Evolutionary conservation across 2,888 invertebrate genomes (phyloP).

Genomic region (Cheilosia scutellata): DNA sequence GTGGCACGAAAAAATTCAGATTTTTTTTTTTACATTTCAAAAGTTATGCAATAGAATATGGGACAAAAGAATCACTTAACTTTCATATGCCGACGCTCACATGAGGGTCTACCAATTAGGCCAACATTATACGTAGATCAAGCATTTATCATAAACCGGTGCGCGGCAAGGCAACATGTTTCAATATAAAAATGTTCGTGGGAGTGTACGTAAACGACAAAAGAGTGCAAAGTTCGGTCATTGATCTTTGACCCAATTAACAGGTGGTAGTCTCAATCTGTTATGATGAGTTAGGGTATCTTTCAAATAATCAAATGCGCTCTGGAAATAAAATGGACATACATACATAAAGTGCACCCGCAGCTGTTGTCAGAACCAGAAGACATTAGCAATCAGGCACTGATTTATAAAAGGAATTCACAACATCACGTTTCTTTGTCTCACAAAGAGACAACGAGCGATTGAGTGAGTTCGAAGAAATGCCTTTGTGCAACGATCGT

Average conservation of each 20-base stretch:
- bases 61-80: slow-evolving; percentile 16
- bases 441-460: slow-evolving; percentile 45
- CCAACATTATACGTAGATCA: slow-evolving; percentile 21
- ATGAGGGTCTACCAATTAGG: slow-evolving; percentile 37
- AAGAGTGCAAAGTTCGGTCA: slow-evolving; percentile 40
- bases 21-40: slow-evolving; percentile 24
- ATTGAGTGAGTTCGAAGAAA: slow-evolving; percentile 45
- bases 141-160: slow-evolving; percentile 17
- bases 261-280: slow-evolving; percentile 22
- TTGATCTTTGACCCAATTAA: slow-evolving; percentile 52
- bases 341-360: slow-evolving; percentile 15
- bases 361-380: slow-evolving; percentile 15
- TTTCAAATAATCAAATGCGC: background rate
- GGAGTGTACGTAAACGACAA: background rate
- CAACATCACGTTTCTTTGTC: slow-evolving; percentile 59
- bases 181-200: slow-evolving; percentile 18
- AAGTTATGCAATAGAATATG: slow-evolving; percentile 53
- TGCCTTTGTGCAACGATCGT: slow-evolving; percentile 52
- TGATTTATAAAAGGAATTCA: slow-evolving; percentile 35
- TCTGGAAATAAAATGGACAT: slow-evolving; percentile 1
- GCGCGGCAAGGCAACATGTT: background rate
- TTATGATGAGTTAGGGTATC: background rate
- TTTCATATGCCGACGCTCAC: slow-evolving; percentile 31
- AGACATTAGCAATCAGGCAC: background rate
- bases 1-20: slow-evolving; percentile 55